Evolutionary conservation across 1,140 invertebrate genomes (phyloP).

Genomic region (Ladona fulva): DNA sequence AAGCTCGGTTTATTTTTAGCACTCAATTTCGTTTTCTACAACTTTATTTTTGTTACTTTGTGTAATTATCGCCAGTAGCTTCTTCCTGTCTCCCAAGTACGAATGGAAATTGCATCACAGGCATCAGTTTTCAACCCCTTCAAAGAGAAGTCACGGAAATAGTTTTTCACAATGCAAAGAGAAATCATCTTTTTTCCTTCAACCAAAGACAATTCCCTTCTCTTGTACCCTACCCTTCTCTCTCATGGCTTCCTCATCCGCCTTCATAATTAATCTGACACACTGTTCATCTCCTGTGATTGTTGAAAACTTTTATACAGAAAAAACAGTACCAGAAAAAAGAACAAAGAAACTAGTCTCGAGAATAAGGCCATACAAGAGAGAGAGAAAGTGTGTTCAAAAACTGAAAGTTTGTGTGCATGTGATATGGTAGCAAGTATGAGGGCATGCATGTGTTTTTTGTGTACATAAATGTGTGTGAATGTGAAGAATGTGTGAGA

Average conservation of each 20-base stretch:
- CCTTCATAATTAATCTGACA: background rate
- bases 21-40: background rate
- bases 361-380: background rate
- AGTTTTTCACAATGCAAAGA: too few relatives aligned
- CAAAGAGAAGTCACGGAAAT: too few relatives aligned
- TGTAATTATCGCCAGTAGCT: too few relatives aligned
- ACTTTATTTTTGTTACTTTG: background rate
- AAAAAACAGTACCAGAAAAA: background rate
- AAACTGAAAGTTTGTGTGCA: background rate
- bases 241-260: background rate
- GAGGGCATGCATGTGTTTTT: background rate
- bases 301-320: conserved; percentile 7
- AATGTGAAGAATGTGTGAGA: background rate
- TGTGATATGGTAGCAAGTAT: background rate
- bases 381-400: background rate
- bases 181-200: too few relatives aligned
- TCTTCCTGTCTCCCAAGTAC: too few relatives aligned
- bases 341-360: background rate
- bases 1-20: background rate
- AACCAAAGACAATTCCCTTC: too few relatives aligned
- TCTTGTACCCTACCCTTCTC: background rate
- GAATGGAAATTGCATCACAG: too few relatives aligned
- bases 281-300: background rate
- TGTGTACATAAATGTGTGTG: conserved; percentile 1
- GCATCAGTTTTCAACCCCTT: too few relatives aligned